These are phyloP conservation scores for Euzetes globulus DNA, from an alignment of 2,888 invertebrate genomes.

Conservation along the genomic window DNA sequence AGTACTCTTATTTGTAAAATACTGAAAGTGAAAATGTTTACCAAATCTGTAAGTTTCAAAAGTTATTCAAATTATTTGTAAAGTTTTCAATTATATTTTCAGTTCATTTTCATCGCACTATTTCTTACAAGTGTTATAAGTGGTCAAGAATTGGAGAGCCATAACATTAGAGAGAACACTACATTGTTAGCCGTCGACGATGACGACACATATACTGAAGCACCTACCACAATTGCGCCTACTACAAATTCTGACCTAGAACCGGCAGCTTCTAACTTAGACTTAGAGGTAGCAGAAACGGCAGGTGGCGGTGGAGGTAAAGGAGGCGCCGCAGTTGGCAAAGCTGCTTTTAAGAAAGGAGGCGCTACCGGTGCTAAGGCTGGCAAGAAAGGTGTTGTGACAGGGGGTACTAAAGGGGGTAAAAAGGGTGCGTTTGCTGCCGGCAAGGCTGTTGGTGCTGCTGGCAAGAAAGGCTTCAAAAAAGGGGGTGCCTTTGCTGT, in stretches of 20 bases:
- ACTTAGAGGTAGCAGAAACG: conserved; percentile 28
- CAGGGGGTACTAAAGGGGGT: conserved; percentile 1
- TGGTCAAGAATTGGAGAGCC: too few relatives aligned
- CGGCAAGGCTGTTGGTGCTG: conserved; percentile 26
- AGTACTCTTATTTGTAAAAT: too few relatives aligned
- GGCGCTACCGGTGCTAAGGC: background rate
- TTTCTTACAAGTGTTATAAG: too few relatives aligned
- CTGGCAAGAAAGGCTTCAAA: conserved; percentile 2
- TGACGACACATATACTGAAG: too few relatives aligned
- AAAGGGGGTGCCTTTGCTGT: conserved; percentile 19
- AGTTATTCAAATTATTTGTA: too few relatives aligned
- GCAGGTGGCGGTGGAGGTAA: background rate
- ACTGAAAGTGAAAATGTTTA: too few relatives aligned
- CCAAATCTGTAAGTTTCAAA: too few relatives aligned
- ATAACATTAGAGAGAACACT: too few relatives aligned
- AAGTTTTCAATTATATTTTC: too few relatives aligned
- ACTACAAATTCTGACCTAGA: background rate
- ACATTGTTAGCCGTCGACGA: too few relatives aligned
- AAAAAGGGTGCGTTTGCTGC: conserved; percentile 18
- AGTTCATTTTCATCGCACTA: too few relatives aligned
- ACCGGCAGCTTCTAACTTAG: conserved; percentile 14
- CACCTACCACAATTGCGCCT: too few relatives aligned
- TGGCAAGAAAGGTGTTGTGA: background rate
- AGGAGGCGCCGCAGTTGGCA: conserved; percentile 2
- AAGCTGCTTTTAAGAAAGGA: background rate